Evolutionary conservation across 2,113 vertebrate genomes (phyloP), one percentile per base, ranked within the genome.

Genomic region (Calyptomena viridis): DNA sequence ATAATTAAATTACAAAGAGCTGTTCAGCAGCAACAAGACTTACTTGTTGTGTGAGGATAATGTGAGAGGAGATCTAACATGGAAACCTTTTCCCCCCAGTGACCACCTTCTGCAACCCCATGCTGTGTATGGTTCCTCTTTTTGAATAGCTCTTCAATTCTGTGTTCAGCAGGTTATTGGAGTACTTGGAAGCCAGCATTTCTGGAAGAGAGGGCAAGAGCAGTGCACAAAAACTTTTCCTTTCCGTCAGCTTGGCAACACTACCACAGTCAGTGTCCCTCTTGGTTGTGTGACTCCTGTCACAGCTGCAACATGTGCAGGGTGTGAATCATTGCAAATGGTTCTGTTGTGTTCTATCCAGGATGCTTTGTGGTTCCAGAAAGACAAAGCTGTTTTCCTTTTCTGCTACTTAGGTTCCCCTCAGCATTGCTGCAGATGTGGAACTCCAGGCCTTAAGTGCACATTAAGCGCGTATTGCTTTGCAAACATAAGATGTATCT

Each of bases 241-340:
- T 47, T 84, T 14, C 15, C 62, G 46, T 11, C 40, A 59, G 39
- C 67, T 27, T 63, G 75, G 46, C 42, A 58, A 5, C 27, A 12
- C 1, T 2, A 0, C 22, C 1, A 4, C 17, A 2, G 22, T 27
- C 19, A 7, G 39, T 3, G 8, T 31, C 42, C 35, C 39, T 81
- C 35, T n/a, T 16, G 11, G 18, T 5, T n/a, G 23, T 31, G 21
- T 40, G 42, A 40, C 40, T 79, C 28, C 15, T 20, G 42, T 31
- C 5, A 4, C 9, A 46, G 44, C 69, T 39, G 80, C 35, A 14
- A 12, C 7, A 1, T 1, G 11, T 27, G 39, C 31, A 14, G 1
- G 13, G 5, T 4, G 14, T 8, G 72, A 17, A 35, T 50, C 4
- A 1, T 8, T 14, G 3, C 40, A 16, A 16, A 23, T 44, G 12